Percentiles rank a stretch among this genome's conserved stretches.
phyloP scores from a whole-genome alignment of 2,888 invertebrate genomes.

The Diadromus collaris region DNA sequence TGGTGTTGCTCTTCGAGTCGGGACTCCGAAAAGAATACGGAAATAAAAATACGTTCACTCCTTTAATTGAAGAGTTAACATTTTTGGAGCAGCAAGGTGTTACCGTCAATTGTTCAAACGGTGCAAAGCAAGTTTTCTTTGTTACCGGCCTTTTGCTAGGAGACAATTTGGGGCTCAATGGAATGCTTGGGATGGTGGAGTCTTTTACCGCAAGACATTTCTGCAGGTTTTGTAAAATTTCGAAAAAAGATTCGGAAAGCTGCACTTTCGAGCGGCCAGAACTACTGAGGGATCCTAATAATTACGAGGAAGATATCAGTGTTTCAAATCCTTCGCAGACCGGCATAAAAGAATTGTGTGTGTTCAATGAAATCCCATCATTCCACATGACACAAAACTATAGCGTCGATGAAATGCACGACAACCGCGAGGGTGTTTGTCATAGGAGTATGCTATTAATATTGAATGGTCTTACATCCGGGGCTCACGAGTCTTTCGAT shows the following conservation, averaged over 20 bases:
- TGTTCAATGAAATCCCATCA: constrained; percentile 18
- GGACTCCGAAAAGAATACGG: too few relatives aligned
- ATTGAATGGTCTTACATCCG: constrained; percentile 19
- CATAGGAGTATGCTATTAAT: constrained; percentile 29
- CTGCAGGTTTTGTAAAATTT: constrained; percentile 64
- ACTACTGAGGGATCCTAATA: constrained; percentile 13
- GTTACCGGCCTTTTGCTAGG: constrained; percentile 57
- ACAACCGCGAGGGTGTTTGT: constrained; percentile 38
- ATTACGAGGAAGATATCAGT: too few relatives aligned
- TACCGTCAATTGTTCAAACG: constrained; percentile 45
- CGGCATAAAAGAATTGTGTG: constrained; percentile 35
- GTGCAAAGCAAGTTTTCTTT: constrained; percentile 15
- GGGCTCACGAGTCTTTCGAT: constrained; percentile 46
- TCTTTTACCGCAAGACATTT: constrained; percentile 59
- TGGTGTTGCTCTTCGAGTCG: constrained; percentile 63
- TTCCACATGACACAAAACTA: constrained; percentile 25
- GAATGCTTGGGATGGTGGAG: constrained; percentile 64
- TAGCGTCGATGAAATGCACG: constrained; percentile 37
- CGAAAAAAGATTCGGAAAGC: constrained; percentile 14
- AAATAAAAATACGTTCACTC: too few relatives aligned
- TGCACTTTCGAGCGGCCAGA: not conserved
- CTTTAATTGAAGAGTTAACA: constrained; percentile 62
- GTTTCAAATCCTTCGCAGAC: too few relatives aligned
- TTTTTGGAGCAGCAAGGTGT: constrained; percentile 61
- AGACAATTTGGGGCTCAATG: constrained; percentile 66